phyloP scores from a whole-genome alignment of 2,888 invertebrate species.

The Erebia aethiops region DNA sequence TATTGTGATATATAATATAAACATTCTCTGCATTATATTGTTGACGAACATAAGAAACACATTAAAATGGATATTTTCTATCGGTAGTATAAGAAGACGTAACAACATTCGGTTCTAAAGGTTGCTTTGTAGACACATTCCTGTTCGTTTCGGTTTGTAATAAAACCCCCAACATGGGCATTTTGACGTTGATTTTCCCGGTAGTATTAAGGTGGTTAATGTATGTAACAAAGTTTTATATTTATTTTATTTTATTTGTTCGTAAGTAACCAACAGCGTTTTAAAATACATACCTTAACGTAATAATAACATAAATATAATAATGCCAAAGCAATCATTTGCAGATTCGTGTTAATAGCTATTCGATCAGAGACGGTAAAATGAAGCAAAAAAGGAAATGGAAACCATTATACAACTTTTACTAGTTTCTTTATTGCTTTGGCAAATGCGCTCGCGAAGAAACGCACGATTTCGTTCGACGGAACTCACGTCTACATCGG shows the following conservation, averaged over 20 bases:
- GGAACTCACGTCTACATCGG: constrained; percentile 46
- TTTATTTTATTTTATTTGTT: too few relatives aligned
- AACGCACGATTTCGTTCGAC: constrained; percentile 65
- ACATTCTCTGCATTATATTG: constrained; percentile 5
- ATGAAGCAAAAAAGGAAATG: constrained; percentile 38
- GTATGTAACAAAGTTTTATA: too few relatives aligned
- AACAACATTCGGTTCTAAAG: neutral
- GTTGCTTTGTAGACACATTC: constrained; percentile 12
- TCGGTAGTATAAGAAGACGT: neutral
- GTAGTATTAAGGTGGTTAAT: neutral
- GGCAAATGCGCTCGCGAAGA: constrained; percentile 67
- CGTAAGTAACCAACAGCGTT: neutral
- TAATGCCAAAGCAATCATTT: constrained; percentile 20
- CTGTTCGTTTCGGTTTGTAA: constrained; percentile 1
- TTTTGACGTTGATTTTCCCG: constrained; percentile 9
- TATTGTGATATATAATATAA: constrained; percentile 1
- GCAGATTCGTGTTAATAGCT: constrained; percentile 34
- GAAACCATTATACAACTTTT: constrained; percentile 52
- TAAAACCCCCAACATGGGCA: neutral
- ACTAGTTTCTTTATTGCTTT: constrained; percentile 71
- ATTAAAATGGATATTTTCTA: neutral
- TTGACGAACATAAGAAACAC: constrained; percentile 3
- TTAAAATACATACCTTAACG: constrained; percentile 8
- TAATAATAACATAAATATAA: constrained; percentile 16
- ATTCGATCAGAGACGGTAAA: constrained; percentile 29